A percentile compares a stretch with the other conserved stretches of the same genome.
These are phyloP conservation scores for Venustaconcha ellipsiformis DNA, from an alignment of 1,140 invertebrate species.

Conservation along the genomic window DNA sequence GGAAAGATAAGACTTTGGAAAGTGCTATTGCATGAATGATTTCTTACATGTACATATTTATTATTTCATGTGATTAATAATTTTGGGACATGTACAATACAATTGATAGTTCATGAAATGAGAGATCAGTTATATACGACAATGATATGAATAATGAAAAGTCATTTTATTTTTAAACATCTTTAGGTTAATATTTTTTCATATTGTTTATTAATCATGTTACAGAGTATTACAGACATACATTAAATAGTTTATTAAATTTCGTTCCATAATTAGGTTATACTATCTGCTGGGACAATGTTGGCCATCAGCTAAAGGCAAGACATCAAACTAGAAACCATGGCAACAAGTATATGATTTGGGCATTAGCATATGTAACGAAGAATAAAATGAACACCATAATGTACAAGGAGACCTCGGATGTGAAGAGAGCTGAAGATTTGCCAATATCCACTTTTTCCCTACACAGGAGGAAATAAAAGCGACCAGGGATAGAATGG, in stretches of 20 bases:
- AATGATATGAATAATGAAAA: background rate
- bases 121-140: background rate
- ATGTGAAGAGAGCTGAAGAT: background rate
- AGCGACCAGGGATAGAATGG: too few species aligned
- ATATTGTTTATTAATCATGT: too few species aligned
- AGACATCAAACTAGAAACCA: too few species aligned
- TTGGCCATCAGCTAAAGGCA: background rate
- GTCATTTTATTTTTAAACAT: background rate
- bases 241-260: background rate
- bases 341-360: too few species aligned
- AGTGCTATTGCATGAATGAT: too few species aligned
- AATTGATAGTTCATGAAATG: background rate
- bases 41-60: too few species aligned
- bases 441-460: background rate
- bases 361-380: too few species aligned
- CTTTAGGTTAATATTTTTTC: background rate
- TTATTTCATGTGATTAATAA: too few species aligned
- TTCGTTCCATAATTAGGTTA: background rate
- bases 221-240: background rate
- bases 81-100: too few species aligned
- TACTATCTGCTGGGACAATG: constrained; percentile 21
- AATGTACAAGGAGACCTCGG: background rate
- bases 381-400: too few species aligned
- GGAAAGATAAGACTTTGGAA: too few species aligned
- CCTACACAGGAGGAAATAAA: background rate